Evolutionary conservation across 1,140 invertebrate species (phyloP), one percentile per base, ranked within the genome.

Genomic region (Plectrocnemia conspersa): DNA sequence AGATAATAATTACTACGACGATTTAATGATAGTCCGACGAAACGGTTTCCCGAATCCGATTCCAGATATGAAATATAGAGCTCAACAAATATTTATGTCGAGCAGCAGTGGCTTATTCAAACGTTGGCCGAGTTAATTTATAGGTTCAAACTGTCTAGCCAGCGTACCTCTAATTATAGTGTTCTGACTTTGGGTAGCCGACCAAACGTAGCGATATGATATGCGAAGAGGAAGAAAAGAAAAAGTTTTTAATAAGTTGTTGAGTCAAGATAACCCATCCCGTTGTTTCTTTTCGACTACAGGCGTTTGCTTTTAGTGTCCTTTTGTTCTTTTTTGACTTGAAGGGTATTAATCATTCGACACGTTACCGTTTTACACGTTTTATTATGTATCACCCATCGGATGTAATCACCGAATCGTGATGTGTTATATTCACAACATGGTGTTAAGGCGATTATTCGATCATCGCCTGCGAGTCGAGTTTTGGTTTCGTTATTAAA

Each of bases 61-160:
- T 56, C 32, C 35, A 10, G 35, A 46, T 19, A 49, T 59, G 52
- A 59, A 59, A 59, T 59, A 59, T 54, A 49, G 52, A 47, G 56
- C 46, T 59, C 56, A 46, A 54, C 56, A 59, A 59, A 54, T 59
- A 54, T 54, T 54, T 54, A 50, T 59, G 23, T 33, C 56, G 23
- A 33, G 24, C 10, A 32, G 44, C 27, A 13, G 33, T 33, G 35
- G 33, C 40, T 48, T 48, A 24, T 32, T 36, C 38, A 32, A 52
- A 57, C 48, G 48, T 18, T 36, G 42, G 47, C 38, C 21, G 22
- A 24, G 36, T 47, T 59, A 54, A 59, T 59, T 48, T 47, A 59
- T 53, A 49, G 52, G 44, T 52, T 46, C 21, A 22, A 52, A 46
- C 48, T 52, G 55, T 47, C 50, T 54, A 48, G 23, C 25, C 41